Percentiles rank a stretch among this genome's conserved stretches.
Conservation (phyloP, 2,797 vertebrate genomes). For the Molothrus aeneus region DNA sequence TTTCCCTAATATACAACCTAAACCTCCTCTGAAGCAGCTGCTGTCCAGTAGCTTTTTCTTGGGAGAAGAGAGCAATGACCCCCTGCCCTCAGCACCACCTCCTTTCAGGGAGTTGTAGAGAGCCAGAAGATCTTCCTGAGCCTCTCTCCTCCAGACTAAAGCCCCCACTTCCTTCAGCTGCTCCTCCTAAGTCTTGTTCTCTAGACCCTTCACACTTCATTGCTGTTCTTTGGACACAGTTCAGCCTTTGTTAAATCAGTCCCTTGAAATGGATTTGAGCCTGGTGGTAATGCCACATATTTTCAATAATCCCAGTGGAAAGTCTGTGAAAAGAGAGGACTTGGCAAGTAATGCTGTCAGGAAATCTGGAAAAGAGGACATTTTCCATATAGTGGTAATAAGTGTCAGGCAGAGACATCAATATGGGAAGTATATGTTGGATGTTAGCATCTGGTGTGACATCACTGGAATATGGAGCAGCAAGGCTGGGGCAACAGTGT, state of each 20-base stretch:
- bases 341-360: not conserved
- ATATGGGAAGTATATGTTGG: not conserved
- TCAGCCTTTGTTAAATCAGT: not conserved
- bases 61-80: not conserved
- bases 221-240: not conserved
- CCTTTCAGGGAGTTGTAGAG: not conserved
- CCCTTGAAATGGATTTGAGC: not conserved
- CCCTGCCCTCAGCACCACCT: rapidly evolving
- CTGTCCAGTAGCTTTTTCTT: not conserved
- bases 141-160: not conserved
- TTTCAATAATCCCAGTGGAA: not conserved
- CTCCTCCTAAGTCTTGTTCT: not conserved
- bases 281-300: not conserved
- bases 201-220: not conserved
- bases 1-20: not conserved
- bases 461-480: not conserved
- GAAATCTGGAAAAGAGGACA: not conserved
- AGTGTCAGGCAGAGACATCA: not conserved
- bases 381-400: not conserved
- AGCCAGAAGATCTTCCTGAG: not conserved
- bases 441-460: not conserved
- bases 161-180: not conserved
- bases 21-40: not conserved
- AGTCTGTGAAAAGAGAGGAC: not conserved
- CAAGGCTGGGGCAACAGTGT: not conserved